phyloP scores from a whole-genome alignment of 2,888 invertebrate species.

The Lepidocyrtoides sp. region DNA sequence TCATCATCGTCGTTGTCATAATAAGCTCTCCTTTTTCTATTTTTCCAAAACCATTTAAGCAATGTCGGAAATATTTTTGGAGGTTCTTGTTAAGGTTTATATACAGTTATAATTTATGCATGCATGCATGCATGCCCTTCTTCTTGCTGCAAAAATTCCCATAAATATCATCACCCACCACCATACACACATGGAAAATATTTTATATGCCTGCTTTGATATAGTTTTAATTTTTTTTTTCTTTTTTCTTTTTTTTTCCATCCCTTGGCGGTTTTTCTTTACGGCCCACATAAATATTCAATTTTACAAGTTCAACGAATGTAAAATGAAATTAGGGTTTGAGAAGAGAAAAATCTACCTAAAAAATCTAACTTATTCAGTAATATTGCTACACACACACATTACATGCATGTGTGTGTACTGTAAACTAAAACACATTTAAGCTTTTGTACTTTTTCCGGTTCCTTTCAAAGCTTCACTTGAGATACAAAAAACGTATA shows the following conservation, averaged over 20 bases:
- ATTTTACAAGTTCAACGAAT: conserved; percentile 46
- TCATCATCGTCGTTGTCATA: too few species aligned
- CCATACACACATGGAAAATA: neutral
- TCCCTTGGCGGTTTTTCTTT: conserved; percentile 41
- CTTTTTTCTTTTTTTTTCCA: too few species aligned
- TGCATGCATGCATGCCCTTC: too few species aligned
- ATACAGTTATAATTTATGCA: conserved; percentile 29
- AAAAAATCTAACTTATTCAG: too few species aligned
- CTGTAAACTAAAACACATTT: neutral
- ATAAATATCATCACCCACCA: neutral
- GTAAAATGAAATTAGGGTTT: conserved; percentile 43
- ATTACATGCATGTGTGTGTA: too few species aligned
- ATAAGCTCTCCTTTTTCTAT: neutral
- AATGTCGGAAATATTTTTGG: too few species aligned
- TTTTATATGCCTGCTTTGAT: conserved; percentile 5
- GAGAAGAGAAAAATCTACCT: too few species aligned
- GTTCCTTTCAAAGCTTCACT: neutral
- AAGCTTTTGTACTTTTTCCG: neutral
- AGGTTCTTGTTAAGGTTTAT: too few species aligned
- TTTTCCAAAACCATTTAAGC: conserved; percentile 22
- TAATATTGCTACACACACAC: too few species aligned
- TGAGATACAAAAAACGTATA: neutral
- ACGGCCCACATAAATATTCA: conserved; percentile 44
- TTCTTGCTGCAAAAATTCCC: conserved; percentile 11
- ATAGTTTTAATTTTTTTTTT: neutral